Percentiles rank a stretch among this genome's conserved stretches.
Conservation (phyloP, 64 coral and sea anemone genomes). For the Trachythela sp. region DNA sequence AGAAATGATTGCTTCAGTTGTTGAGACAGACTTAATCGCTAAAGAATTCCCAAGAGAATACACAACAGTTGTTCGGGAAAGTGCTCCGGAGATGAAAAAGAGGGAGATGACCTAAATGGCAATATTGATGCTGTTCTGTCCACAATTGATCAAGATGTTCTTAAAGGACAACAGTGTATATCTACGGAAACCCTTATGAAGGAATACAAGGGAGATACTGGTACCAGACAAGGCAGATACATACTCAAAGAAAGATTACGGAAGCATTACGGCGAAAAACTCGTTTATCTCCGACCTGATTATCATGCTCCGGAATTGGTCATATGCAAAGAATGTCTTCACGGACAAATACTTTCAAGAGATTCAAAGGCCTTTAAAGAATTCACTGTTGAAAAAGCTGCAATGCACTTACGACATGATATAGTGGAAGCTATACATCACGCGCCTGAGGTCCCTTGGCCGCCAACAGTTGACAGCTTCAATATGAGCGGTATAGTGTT, state of each 20-base stretch:
- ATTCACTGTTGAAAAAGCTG: too few relatives aligned
- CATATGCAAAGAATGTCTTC: too few relatives aligned
- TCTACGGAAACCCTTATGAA: conserved; percentile 4
- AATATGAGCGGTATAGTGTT: too few relatives aligned
- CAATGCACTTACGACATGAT: too few relatives aligned
- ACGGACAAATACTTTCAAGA: too few relatives aligned
- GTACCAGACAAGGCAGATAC: neutral
- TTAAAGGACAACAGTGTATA: neutral
- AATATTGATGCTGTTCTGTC: neutral
- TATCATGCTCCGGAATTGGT: too few relatives aligned
- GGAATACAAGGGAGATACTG: neutral
- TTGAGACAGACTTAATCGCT: neutral
- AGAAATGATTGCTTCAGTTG: neutral
- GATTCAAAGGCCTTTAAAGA: too few relatives aligned
- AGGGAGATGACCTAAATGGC: neutral
- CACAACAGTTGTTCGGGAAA: neutral
- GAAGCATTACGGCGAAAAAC: too few relatives aligned
- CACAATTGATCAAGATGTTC: neutral
- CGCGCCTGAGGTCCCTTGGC: too few relatives aligned
- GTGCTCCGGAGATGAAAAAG: neutral
- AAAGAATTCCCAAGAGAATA: conserved; percentile 2
- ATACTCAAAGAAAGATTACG: neutral
- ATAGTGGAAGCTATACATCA: too few relatives aligned
- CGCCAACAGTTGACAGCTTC: too few relatives aligned
- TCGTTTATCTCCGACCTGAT: too few relatives aligned